phyloP scores from a whole-genome alignment of 2,113 vertebrate species.

The Colistium nudipinnis region DNA sequence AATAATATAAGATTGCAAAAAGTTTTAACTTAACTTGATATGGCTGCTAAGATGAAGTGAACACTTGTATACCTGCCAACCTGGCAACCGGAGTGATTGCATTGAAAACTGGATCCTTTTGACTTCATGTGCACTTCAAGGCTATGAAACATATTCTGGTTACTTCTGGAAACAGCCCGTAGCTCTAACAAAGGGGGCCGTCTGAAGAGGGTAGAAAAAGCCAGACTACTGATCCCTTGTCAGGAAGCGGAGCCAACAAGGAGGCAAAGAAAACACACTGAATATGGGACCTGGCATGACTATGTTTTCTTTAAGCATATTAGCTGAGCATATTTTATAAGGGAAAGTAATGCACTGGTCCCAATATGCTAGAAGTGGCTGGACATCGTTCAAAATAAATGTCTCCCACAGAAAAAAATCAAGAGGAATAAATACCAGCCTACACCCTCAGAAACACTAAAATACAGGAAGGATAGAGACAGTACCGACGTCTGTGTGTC shows the following conservation, averaged over 20 bases:
- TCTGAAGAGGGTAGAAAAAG: slow-evolving; percentile 35
- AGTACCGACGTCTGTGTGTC: slow-evolving; percentile 1
- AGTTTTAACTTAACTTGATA: neutral
- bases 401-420: slow-evolving; percentile 1
- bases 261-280: slow-evolving; percentile 63
- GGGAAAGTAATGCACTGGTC: slow-evolving; percentile 19
- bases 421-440: slow-evolving; percentile 4
- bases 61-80: too few relatives aligned
- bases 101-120: neutral
- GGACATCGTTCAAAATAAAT: slow-evolving; percentile 53
- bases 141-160: neutral
- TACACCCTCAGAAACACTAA: neutral
- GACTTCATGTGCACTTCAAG: neutral
- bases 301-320: slow-evolving; percentile 60
- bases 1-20: neutral
- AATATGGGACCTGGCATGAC: slow-evolving; percentile 36
- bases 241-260: slow-evolving; percentile 43
- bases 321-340: slow-evolving; percentile 52
- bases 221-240: slow-evolving; percentile 35
- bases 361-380: slow-evolving; percentile 34
- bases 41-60: neutral
- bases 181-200: slow-evolving; percentile 15
- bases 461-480: slow-evolving; percentile 4
- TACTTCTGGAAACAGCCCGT: too few relatives aligned
- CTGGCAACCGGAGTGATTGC: too few relatives aligned